Percentiles rank a stretch among this genome's conserved stretches.
phyloP scores from a whole-genome alignment of 2,888 invertebrate species.

The Sesia bembeciformis region DNA sequence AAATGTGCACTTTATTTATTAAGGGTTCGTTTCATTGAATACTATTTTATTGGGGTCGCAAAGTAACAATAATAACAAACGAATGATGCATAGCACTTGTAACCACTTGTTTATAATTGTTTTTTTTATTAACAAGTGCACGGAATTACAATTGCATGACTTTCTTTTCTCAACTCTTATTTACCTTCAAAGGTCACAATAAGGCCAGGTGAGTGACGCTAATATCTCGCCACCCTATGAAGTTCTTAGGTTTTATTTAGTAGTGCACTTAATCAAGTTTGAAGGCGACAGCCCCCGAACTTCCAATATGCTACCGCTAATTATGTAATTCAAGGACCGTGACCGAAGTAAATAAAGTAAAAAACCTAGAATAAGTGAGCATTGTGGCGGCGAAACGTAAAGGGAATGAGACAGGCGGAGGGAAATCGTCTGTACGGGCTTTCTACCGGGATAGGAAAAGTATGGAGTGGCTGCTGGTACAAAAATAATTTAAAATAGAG shows the following conservation, averaged over 20 bases:
- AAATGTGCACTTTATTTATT: constrained; percentile 67
- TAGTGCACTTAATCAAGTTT: constrained; percentile 38
- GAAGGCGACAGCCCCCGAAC: constrained; percentile 38
- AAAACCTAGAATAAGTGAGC: constrained; percentile 43
- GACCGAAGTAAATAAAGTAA: constrained; percentile 42
- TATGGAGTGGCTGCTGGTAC: constrained; percentile 12
- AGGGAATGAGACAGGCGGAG: constrained; percentile 23
- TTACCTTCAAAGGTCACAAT: not conserved
- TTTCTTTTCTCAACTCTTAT: no score
- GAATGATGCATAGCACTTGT: constrained; percentile 60
- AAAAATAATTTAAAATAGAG: no score
- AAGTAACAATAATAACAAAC: constrained; percentile 31
- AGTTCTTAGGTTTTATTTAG: constrained; percentile 27
- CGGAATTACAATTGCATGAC: no score
- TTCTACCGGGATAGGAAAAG: constrained; percentile 9
- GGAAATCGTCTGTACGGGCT: constrained; percentile 15
- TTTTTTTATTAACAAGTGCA: constrained; percentile 30
- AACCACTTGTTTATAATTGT: constrained; percentile 63
- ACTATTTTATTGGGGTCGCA: constrained; percentile 20
- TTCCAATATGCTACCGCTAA: constrained; percentile 60
- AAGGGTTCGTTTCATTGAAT: constrained; percentile 27
- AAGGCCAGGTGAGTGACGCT: not conserved
- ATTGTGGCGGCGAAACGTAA: constrained; percentile 49
- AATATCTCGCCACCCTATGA: constrained; percentile 9
- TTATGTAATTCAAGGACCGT: constrained; percentile 67